Evolutionary conservation across 1,140 invertebrate genomes (phyloP).

Genomic region (Drepana arcuata): DNA sequence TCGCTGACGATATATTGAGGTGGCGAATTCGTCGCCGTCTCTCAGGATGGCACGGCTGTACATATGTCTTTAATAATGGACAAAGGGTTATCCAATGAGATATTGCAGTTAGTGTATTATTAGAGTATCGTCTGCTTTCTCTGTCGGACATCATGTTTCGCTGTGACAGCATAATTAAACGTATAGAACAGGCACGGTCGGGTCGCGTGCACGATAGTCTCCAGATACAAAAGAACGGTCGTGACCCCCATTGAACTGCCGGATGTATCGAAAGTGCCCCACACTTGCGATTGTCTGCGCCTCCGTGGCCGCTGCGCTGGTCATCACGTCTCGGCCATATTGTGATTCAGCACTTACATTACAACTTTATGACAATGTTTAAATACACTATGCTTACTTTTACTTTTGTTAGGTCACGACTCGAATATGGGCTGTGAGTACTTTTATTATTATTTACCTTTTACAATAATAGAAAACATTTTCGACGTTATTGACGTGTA

Average conservation of each 20-base stretch:
- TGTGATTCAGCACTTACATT: too few species aligned
- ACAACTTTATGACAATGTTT: too few species aligned
- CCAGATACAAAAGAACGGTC: slow-evolving; percentile 43
- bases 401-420: too few species aligned
- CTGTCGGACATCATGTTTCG: slow-evolving; percentile 57
- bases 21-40: slow-evolving; percentile 3
- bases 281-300: slow-evolving; percentile 33
- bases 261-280: slow-evolving; percentile 65
- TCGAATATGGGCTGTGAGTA: too few species aligned
- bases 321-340: neutral
- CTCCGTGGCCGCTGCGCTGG: neutral
- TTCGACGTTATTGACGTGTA: too few species aligned
- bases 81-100: too few species aligned
- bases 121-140: slow-evolving; percentile 58
- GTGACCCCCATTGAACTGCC: slow-evolving; percentile 55
- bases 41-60: too few species aligned
- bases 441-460: too few species aligned
- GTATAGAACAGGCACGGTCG: slow-evolving; percentile 50
- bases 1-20: too few species aligned
- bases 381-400: too few species aligned
- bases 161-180: slow-evolving; percentile 69
- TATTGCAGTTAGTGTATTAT: slow-evolving; percentile 51
- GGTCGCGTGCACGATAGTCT: slow-evolving; percentile 44
- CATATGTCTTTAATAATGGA: too few species aligned
- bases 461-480: too few species aligned